These are phyloP conservation scores for Melanotaenia parkinsoni DNA, from an alignment of 2,797 vertebrate species.

Conservation along the genomic window DNA sequence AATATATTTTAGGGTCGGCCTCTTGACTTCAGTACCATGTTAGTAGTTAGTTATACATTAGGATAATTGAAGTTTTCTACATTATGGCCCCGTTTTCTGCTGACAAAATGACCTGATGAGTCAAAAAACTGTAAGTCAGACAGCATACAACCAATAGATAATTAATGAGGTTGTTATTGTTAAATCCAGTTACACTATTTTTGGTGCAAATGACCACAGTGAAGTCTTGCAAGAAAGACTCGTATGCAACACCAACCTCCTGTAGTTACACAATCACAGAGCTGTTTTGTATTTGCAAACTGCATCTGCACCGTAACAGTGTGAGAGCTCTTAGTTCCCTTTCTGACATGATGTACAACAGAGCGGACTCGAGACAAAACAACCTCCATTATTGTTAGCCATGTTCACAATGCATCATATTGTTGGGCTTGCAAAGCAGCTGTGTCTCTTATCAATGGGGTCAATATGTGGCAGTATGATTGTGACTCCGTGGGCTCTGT, in stretches of 20 bases:
- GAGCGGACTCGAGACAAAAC: conserved; percentile 29
- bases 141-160: background rate
- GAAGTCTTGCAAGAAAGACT: background rate
- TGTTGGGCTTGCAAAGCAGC: conserved; percentile 37
- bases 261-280: background rate
- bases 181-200: conserved; percentile 1
- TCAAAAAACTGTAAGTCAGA: background rate
- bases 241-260: conserved; percentile 9
- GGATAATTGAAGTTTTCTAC: background rate
- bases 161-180: background rate
- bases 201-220: conserved; percentile 5
- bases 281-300: background rate
- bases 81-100: background rate
- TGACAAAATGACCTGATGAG: background rate
- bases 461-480: conserved; percentile 65
- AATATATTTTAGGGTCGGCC: too few relatives aligned
- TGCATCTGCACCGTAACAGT: background rate
- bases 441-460: conserved; percentile 52
- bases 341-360: conserved; percentile 2
- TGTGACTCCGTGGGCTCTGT: conserved; percentile 40
- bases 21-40: background rate
- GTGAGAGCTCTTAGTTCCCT: background rate
- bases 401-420: conserved; percentile 40
- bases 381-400: conserved; percentile 25
- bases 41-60: background rate